Evolutionary conservation across 2,113 vertebrate species (phyloP).

Genomic region (Catharus bicknelli): DNA sequence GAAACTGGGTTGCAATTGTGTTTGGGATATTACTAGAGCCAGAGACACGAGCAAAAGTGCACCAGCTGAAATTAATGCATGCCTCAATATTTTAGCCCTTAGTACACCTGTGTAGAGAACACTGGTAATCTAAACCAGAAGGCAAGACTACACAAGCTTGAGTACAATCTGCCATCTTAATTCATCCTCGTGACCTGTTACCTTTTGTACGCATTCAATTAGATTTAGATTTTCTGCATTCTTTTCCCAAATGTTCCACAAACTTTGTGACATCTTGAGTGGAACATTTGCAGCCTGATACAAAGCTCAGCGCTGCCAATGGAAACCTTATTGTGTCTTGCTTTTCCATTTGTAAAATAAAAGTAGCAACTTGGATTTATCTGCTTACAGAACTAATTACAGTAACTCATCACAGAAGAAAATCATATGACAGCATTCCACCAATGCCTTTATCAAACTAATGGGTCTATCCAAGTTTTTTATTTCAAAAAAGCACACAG

Average conservation of each 20-base stretch:
- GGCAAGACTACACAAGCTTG: background rate
- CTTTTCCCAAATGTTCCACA: background rate
- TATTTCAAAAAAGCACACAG: background rate
- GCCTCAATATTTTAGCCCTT: background rate
- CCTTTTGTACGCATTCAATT: background rate
- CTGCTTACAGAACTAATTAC: background rate
- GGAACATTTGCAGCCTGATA: background rate
- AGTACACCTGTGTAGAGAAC: background rate
- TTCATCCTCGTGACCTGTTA: background rate
- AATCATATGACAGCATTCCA: background rate
- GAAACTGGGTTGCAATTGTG: background rate
- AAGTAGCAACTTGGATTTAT: background rate
- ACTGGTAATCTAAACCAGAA: background rate
- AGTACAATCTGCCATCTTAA: background rate
- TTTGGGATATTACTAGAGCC: background rate
- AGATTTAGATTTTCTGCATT: background rate
- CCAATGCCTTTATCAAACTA: background rate
- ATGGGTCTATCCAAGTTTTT: background rate
- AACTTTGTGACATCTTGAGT: background rate
- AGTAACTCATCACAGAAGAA: background rate
- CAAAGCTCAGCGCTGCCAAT: background rate
- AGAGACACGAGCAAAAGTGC: background rate
- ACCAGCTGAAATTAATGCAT: background rate
- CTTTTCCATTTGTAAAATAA: background rate
- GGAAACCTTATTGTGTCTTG: background rate